Evolutionary conservation across 1,140 invertebrate species (phyloP).

Genomic region (Mya arenaria): DNA sequence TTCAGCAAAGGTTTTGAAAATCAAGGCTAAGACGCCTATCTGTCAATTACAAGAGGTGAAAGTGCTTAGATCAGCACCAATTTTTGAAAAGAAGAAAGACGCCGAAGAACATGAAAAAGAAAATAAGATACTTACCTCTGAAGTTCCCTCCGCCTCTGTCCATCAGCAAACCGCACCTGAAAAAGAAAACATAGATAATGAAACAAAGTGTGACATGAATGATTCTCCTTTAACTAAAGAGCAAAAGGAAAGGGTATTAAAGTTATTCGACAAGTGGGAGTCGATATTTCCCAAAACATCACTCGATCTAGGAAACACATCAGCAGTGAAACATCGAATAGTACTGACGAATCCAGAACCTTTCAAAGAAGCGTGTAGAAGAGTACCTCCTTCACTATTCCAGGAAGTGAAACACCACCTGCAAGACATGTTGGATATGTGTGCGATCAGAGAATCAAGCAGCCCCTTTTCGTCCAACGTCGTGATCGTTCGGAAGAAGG

Average conservation of each 20-base stretch:
- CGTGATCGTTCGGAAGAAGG: conserved; percentile 82
- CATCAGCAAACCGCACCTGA: too few relatives aligned
- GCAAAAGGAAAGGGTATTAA: conserved; percentile 12
- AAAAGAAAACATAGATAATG: too few relatives aligned
- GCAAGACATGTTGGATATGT: conserved; percentile 14
- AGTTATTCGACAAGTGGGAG: too few relatives aligned
- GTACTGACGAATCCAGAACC: neutral
- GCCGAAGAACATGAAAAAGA: too few relatives aligned
- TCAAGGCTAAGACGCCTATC: conserved; percentile 1
- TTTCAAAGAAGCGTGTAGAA: neutral
- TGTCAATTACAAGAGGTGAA: conserved; percentile 42
- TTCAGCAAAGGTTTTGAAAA: conserved; percentile 26
- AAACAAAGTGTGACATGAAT: too few relatives aligned
- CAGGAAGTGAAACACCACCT: conserved; percentile 20
- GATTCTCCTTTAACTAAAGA: too few relatives aligned
- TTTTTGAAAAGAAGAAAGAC: neutral
- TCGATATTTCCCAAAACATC: neutral
- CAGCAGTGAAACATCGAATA: neutral
- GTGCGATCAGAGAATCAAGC: conserved; percentile 21
- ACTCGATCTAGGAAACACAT: neutral
- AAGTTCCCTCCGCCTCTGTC: too few relatives aligned
- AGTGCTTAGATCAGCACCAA: conserved; percentile 20
- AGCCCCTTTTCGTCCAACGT: conserved; percentile 82
- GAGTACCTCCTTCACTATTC: neutral
- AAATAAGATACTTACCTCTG: too few relatives aligned